Evolutionary conservation across 2,113 vertebrate genomes (phyloP), one percentile per base, ranked within the genome.

Genomic region (Phaethon lepturus): DNA sequence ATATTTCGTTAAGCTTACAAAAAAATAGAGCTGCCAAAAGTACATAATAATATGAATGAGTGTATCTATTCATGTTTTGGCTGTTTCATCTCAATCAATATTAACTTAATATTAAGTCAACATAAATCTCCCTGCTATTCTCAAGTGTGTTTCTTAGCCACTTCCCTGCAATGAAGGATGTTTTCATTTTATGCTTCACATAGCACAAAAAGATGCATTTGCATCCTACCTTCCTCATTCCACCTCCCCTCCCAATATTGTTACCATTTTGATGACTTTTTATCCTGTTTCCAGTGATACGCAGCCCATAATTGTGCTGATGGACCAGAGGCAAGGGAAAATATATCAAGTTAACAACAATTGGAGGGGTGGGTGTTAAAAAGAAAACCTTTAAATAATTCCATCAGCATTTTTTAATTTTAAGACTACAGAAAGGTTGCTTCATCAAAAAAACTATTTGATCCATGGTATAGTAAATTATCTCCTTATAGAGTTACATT

Each of bases 61-160:
- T 55, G 20, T 53, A 64, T 72, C 83, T 80, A 60, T 75, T 90
- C 58, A 79, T 44, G 64, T 77, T 95, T 79, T 73, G 17, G 29
- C 29, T 58, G 22, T 83, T 96, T 96, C 40, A 77, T 31, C 67
- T 92, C 86, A 96, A 94, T 95, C 88, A 94, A 91, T 96, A 97
- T 91, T 88, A 90, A 72, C 49, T 86, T 84, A 88, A 91, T 92
- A 92, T 73, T 94, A 92, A 87, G 28, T 72, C 50, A 88, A 69
- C 26, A 77, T 96, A 96, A 94, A 91, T 92, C 66, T 95, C 72
- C 12, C 40, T 64, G 45, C 31, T 93, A 52, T 90, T 93, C 69
- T 81, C 49, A 92, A 93, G 91, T 74, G 25, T 35, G 13, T 76
- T 97, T 88, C 77, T 71, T 33, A 93, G 29, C 31, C 69, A 56